Evolutionary conservation across 92 coral and sea anemone species (phyloP), one percentile per base, ranked within the genome.

Genomic region (Umimayanthus chanpuru): DNA sequence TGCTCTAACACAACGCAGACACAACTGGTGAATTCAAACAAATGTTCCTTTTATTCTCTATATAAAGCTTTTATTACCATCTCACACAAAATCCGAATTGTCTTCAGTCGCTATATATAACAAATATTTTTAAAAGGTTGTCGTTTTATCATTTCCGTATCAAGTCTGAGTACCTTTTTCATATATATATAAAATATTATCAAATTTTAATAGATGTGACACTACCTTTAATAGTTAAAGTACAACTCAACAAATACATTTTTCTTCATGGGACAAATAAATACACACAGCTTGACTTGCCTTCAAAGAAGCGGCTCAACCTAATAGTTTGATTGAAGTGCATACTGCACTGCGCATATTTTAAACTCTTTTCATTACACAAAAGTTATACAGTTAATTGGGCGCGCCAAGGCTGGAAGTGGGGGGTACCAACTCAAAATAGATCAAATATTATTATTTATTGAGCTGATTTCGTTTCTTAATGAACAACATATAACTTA

Each of bases 351-450:
- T 44, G 41, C 58, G 73, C 73, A 70, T 40, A 50, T 82, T 83
- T 68, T 67, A 70, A 67, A 25, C 38, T 65, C 5, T 26, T 65
- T 49, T 83, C 61, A 83, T 68, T 16, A 68, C 38, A 26, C 76
- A 10, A 21, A 70, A 28, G 47, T 75, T 75, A 83, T 68, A 29
- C 67, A 44, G 65, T 71, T 70, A 70, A 83, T 83, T 67, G 86
- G 73, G 76, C 75, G 86, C 38, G 76, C 9, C 76, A 66, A 81
- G 55, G 26, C 21, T 9, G 75, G 55, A 41, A 15, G 68, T 83
- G 28, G 87, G 85, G 67, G 77, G 77, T 72, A 44, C n/a, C 3
- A 25, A 36, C 28, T 23, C 18, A 39, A 47, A 68, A 68, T 64
- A 67, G 43, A 26, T 28, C 41, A 68, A 47, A 44, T 68, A 15